phyloP scores from a whole-genome alignment of 2,113 vertebrate genomes.

The Ophiodon elongatus region DNA sequence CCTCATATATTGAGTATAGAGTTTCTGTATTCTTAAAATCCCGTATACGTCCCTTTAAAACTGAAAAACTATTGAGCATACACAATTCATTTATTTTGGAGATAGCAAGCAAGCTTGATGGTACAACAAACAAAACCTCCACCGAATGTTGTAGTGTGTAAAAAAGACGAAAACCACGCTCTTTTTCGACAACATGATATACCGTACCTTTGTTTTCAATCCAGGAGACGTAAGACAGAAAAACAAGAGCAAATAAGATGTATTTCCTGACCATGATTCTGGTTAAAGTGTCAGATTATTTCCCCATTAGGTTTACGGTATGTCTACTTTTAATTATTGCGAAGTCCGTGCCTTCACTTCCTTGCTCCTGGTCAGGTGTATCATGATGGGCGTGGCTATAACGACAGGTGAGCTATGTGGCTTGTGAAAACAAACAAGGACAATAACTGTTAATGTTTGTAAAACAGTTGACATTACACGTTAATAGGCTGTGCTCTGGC shows the following conservation, averaged over 20 bases:
- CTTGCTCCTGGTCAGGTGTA: constrained; percentile 11
- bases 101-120: background rate
- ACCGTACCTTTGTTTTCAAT: constrained; percentile 67
- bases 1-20: no score
- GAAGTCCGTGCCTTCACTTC: background rate
- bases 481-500: background rate
- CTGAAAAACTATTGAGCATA: background rate
- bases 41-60: background rate
- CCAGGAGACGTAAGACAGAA: constrained; percentile 28
- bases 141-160: background rate
- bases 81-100: background rate
- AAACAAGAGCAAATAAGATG: background rate
- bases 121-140: background rate
- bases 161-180: background rate
- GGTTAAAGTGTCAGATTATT: background rate
- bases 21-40: background rate
- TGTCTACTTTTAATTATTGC: accelerated
- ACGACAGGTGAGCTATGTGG: background rate
- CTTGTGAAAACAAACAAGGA: background rate
- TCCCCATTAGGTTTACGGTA: accelerated
- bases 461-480: background rate
- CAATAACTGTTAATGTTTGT: background rate
- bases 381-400: constrained; percentile 30
- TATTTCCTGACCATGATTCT: constrained; percentile 42
- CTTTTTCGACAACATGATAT: background rate